phyloP scores from a whole-genome alignment of 1,140 invertebrate species.

The Ceratina japonica region DNA sequence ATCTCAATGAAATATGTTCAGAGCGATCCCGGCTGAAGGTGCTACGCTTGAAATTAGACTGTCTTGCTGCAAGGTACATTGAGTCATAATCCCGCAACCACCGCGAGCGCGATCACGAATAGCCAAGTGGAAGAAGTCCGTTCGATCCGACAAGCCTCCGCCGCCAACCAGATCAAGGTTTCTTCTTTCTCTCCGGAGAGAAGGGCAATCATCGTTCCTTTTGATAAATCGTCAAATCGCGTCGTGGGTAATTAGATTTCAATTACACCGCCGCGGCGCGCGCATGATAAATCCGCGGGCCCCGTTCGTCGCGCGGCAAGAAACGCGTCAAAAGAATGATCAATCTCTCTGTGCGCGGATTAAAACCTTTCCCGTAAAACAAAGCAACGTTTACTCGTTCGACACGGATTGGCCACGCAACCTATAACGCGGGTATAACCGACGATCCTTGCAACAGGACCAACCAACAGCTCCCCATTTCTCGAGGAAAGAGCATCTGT shows the following conservation, averaged over 20 bases:
- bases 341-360: no score
- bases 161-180: conserved; percentile 16
- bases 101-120: conserved; percentile 15
- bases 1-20: conserved; percentile 3
- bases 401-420: neutral
- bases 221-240: conserved; percentile 16
- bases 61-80: conserved; percentile 1
- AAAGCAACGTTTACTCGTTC: no score
- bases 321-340: no score
- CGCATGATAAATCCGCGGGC: no score
- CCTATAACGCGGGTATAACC: neutral
- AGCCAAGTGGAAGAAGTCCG: neutral
- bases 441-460: conserved; percentile 1
- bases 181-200: conserved; percentile 4
- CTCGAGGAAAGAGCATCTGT: neutral
- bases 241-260: conserved; percentile 14
- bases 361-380: no score
- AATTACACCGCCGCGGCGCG: neutral
- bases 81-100: neutral
- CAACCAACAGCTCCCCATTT: neutral
- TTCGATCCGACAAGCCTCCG: neutral
- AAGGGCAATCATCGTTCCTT: conserved; percentile 8
- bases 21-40: neutral
- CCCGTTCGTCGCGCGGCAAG: no score
- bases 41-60: conserved; percentile 8